Evolutionary conservation across 2,797 vertebrate species (phyloP).

Genomic region (Aplochiton taeniatus): DNA sequence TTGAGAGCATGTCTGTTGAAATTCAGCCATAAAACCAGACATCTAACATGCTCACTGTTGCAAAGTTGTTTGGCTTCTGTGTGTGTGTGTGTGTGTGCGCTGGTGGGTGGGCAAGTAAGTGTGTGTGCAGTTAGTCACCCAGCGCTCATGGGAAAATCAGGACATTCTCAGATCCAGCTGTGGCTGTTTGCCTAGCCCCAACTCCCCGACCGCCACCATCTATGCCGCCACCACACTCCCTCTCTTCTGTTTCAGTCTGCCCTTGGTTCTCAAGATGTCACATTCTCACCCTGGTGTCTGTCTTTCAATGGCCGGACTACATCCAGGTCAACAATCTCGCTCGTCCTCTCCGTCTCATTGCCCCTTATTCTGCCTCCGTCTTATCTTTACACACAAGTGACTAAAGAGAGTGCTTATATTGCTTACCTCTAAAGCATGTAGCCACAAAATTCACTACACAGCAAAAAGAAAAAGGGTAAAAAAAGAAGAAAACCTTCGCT

Average conservation of each 20-base stretch:
- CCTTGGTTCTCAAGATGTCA: background rate
- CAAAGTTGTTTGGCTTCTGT: background rate
- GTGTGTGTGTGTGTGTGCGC: slow-evolving; percentile 8
- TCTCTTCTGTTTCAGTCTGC: background rate
- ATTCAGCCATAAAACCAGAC: too few relatives aligned
- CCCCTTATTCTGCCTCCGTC: background rate
- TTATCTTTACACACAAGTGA: too few relatives aligned
- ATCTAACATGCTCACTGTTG: too few relatives aligned
- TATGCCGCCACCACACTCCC: background rate
- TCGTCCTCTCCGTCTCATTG: too few relatives aligned
- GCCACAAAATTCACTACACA: too few relatives aligned
- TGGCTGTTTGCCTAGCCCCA: slow-evolving; percentile 20
- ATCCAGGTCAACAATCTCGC: too few relatives aligned
- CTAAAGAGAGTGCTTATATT: too few relatives aligned
- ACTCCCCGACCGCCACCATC: too few relatives aligned
- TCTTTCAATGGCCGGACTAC: too few relatives aligned
- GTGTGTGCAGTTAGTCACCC: background rate
- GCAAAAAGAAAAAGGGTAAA: too few relatives aligned
- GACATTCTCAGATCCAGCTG: slow-evolving; percentile 11
- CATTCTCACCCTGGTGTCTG: background rate
- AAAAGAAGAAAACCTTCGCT: too few relatives aligned
- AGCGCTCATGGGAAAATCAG: slow-evolving; percentile 9
- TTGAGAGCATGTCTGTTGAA: background rate
- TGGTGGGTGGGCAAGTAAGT: background rate
- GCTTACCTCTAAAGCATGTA: too few relatives aligned